A percentile compares a stretch with the other conserved stretches of the same genome.
Evolutionary conservation across 2,888 invertebrate species (phyloP).

Genomic region (Patella ulyssiponensis): DNA sequence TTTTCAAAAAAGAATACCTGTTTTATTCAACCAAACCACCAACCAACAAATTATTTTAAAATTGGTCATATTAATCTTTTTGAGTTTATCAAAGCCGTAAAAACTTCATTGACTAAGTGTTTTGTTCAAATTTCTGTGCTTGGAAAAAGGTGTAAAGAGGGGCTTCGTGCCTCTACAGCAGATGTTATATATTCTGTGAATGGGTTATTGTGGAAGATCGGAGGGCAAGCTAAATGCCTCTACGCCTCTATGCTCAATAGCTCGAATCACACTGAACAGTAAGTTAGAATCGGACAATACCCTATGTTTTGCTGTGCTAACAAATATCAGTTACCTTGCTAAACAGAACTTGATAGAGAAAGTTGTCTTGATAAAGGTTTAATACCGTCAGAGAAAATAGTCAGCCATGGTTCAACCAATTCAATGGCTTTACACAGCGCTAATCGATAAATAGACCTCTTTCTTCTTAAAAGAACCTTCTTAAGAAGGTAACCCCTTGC

Average conservation of each 20-base stretch:
- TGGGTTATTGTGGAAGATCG: slow-evolving; percentile 26
- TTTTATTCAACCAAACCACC: no score
- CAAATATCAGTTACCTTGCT: slow-evolving; percentile 29
- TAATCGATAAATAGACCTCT: no score
- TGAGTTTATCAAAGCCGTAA: background rate
- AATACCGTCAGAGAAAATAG: no score
- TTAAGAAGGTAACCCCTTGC: slow-evolving; percentile 21
- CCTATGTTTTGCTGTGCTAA: slow-evolving; percentile 31
- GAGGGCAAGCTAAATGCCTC: slow-evolving; percentile 28
- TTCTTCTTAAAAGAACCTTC: background rate
- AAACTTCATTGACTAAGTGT: slow-evolving; percentile 34
- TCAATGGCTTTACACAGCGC: no score
- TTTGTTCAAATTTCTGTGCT: slow-evolving; percentile 32
- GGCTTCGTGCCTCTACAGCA: background rate
- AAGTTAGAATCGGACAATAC: slow-evolving; percentile 20
- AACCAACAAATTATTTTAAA: no score
- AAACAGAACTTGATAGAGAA: slow-evolving; percentile 13
- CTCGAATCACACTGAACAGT: slow-evolving; percentile 3
- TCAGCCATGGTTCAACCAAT: no score
- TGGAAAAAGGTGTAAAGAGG: background rate
- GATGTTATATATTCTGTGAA: slow-evolving; percentile 5
- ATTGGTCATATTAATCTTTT: no score
- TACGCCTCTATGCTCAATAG: slow-evolving; percentile 22
- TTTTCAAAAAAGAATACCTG: no score
- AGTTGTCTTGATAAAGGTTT: no score